These are phyloP conservation scores for Drosophila cognata DNA, from an alignment of 2,888 invertebrate species.

Conservation along the genomic window DNA sequence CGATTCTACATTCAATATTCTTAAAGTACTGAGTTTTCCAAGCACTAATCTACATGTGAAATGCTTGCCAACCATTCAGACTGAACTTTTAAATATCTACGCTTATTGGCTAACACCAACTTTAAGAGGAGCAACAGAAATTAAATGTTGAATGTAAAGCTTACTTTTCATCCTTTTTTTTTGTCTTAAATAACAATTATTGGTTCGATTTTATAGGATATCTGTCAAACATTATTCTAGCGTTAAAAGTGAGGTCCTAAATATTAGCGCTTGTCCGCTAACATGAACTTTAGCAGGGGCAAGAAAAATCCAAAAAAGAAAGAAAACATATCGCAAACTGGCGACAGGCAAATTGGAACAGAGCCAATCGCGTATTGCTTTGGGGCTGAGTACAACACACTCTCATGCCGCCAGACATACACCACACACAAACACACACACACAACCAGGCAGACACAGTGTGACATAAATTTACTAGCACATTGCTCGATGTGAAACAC, in stretches of 20 bases:
- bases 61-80: not conserved
- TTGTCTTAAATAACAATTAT: too few species aligned
- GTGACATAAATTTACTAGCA: slow-evolving; percentile 17
- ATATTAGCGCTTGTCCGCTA: not conserved
- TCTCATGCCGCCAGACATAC: slow-evolving; percentile 3
- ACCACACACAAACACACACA: slow-evolving; percentile 5
- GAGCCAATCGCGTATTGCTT: slow-evolving; percentile 36
- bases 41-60: not conserved
- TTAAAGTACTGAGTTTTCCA: not conserved
- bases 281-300: slow-evolving; percentile 1
- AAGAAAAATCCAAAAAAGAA: not conserved
- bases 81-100: not conserved
- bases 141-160: too few species aligned
- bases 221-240: slow-evolving; percentile 85
- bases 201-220: too few species aligned
- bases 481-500: slow-evolving; percentile 30
- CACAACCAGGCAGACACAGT: not conserved
- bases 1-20: not conserved
- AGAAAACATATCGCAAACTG: not conserved
- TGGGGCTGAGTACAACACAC: slow-evolving; percentile 38
- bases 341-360: slow-evolving; percentile 21
- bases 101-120: not conserved
- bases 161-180: too few species aligned
- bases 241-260: not conserved
- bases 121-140: not conserved